Conservation (phyloP, 2,888 invertebrate species). For the Trichopria drosophilae region DNA sequence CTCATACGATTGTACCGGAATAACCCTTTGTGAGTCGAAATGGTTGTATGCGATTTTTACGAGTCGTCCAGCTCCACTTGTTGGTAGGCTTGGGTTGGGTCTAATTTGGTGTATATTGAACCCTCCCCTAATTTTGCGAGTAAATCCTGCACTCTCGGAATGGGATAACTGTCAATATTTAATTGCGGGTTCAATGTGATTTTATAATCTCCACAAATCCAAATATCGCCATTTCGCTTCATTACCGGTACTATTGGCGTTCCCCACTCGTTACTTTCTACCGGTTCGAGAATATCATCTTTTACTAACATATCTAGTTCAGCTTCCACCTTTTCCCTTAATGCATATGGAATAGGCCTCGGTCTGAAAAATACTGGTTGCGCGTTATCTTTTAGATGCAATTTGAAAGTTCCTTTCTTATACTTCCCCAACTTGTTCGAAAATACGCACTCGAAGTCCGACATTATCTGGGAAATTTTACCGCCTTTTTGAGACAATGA, state of each 20-base stretch:
- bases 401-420: slow-evolving; percentile 21
- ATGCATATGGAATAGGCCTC: slow-evolving; percentile 30
- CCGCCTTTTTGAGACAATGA: background rate
- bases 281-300: slow-evolving; percentile 33
- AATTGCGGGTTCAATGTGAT: slow-evolving; percentile 45
- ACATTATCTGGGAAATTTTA: background rate
- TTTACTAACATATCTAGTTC: slow-evolving; percentile 32
- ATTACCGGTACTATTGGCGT: no score
- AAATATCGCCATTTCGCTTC: slow-evolving; percentile 33
- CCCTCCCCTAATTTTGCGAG: slow-evolving; percentile 29
- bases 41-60: slow-evolving; percentile 40
- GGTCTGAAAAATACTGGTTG: slow-evolving; percentile 29
- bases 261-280: no score
- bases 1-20: no score
- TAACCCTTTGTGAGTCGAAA: slow-evolving; percentile 48
- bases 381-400: slow-evolving; percentile 28
- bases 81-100: slow-evolving; percentile 46
- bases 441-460: slow-evolving; percentile 19
- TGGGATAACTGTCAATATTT: slow-evolving; percentile 36
- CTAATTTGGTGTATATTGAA: slow-evolving; percentile 41
- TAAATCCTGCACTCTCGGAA: slow-evolving; percentile 33
- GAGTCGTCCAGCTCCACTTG: slow-evolving; percentile 44
- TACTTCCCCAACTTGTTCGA: slow-evolving; percentile 6
- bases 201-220: slow-evolving; percentile 43
- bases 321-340: slow-evolving; percentile 28